Percentiles rank a stretch among this genome's conserved stretches.
phyloP scores from a whole-genome alignment of 2,888 invertebrate species.

The Apodemia mormo region DNA sequence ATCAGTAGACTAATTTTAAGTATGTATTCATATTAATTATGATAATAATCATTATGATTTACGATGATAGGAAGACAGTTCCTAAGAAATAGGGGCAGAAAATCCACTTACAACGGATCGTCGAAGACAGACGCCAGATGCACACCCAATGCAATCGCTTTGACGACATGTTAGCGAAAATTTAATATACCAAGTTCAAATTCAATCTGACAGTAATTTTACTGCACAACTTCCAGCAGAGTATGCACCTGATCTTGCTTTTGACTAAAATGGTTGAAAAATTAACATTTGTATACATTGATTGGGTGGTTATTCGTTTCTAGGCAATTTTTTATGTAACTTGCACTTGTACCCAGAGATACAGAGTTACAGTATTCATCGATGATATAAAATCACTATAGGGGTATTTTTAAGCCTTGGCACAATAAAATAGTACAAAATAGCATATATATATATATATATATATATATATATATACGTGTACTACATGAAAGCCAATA shows the following conservation, averaged over 20 bases:
- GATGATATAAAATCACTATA: no score
- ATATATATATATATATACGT: no score
- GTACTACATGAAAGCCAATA: no score
- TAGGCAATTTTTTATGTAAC: no score
- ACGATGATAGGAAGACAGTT: not conserved
- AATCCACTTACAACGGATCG: conserved; percentile 15
- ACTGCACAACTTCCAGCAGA: conserved; percentile 14
- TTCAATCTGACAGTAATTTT: conserved; percentile 29
- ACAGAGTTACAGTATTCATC: no score
- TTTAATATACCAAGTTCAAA: conserved; percentile 37
- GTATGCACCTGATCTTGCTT: not conserved
- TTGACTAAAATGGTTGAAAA: not conserved
- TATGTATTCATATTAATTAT: no score
- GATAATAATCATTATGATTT: not conserved
- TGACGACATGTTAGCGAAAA: conserved; percentile 41
- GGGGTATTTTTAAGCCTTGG: no score
- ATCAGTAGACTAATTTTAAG: no score
- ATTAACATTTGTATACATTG: not conserved
- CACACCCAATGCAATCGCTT: conserved; percentile 40
- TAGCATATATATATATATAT: no score
- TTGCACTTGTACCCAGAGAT: no score
- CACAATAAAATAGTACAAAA: no score
- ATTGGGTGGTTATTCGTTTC: no score
- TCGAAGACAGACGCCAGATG: conserved; percentile 37
- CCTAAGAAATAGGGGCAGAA: conserved; percentile 12